phyloP scores from a whole-genome alignment of 2,797 vertebrate species.

The Simalia tracyae region DNA sequence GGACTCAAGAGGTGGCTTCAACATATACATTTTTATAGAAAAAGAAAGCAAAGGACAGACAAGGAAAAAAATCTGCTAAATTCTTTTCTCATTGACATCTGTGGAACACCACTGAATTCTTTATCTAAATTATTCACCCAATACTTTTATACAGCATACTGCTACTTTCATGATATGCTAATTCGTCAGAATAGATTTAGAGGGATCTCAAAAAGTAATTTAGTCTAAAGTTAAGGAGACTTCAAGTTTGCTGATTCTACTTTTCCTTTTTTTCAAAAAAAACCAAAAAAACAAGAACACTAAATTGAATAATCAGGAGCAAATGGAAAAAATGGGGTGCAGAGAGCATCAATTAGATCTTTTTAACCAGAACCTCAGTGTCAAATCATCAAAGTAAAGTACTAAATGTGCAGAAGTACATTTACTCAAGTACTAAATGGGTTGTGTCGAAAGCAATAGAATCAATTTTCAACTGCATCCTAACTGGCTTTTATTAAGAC shows the following conservation, averaged over 20 bases:
- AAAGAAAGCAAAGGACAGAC: background rate
- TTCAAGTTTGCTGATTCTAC: background rate
- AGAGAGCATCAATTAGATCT: background rate
- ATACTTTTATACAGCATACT: constrained; percentile 16
- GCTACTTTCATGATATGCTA: constrained; percentile 12
- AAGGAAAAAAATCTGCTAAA: background rate
- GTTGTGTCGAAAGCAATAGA: background rate
- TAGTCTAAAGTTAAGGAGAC: background rate
- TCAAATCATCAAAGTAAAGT: background rate
- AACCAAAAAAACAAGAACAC: no score
- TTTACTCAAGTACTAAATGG: background rate
- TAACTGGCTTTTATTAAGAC: background rate
- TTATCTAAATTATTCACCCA: background rate
- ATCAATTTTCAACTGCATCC: background rate
- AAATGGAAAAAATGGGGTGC: background rate
- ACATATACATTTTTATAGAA: constrained; percentile 5
- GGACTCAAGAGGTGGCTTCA: background rate
- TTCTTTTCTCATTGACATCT: background rate
- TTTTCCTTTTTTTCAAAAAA: background rate
- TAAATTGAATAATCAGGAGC: background rate
- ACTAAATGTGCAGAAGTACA: background rate
- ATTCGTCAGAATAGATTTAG: background rate
- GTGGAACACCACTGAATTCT: background rate
- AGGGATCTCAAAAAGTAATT: background rate
- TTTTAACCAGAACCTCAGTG: background rate